Evolutionary conservation across 2,797 vertebrate genomes (phyloP).

Genomic region (Tachyglossus aculeatus): DNA sequence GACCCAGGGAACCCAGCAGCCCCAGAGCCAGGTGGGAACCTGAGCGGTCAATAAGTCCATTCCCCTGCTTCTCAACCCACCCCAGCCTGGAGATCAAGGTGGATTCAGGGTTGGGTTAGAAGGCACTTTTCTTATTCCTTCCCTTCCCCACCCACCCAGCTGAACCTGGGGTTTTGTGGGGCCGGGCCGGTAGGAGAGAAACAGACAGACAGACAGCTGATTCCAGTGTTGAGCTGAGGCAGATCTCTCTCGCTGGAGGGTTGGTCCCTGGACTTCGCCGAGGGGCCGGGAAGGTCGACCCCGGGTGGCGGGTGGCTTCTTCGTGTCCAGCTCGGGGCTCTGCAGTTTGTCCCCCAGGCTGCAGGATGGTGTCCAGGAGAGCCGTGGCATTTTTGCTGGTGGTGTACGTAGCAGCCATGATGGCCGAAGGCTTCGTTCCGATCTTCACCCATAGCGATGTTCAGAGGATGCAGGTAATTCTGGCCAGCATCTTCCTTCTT

Average conservation of each 20-base stretch:
- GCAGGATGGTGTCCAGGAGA: conserved; percentile 60
- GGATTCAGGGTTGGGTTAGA: not conserved
- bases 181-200: not conserved
- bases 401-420: conserved; percentile 66
- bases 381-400: conserved; percentile 67
- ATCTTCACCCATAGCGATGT: conserved; percentile 83
- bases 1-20: not conserved
- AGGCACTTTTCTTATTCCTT: not conserved
- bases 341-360: not conserved
- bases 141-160: not conserved
- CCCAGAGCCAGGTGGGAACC: not conserved
- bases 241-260: rapidly evolving
- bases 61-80: not conserved
- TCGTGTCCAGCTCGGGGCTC: not conserved
- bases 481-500: rapidly evolving
- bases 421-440: conserved; percentile 80
- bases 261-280: not conserved
- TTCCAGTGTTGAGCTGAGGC: not conserved
- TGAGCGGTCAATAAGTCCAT: not conserved
- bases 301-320: not conserved
- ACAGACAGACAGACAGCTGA: not conserved
- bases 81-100: not conserved
- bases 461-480: conserved; percentile 77
- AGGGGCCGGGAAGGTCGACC: not conserved
- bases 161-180: not conserved